Evolutionary conservation across 1,140 invertebrate genomes (phyloP), one percentile per base, ranked within the genome.

Genomic region (Uloborus diversus): DNA sequence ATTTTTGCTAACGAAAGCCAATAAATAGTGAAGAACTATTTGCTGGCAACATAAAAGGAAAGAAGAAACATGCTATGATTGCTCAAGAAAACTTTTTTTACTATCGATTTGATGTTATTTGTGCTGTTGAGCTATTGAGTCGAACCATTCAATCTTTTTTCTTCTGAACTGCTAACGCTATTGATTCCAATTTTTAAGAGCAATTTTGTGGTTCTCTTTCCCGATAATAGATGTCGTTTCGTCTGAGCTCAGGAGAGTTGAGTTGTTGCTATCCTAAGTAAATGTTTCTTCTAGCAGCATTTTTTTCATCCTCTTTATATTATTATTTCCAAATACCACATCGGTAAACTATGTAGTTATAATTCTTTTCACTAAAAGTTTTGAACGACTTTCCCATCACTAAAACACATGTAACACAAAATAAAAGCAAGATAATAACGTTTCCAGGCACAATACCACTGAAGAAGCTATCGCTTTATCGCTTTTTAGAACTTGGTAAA

Each of bases 141-240:
- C 17, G 30, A 32, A 42, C 20, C 35, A 42, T 66, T 71, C 53
- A 27, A 33, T 35, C 9, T n/a, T 61, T 30, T 61, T 61, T 11
- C 27, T 4, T 17, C 17, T 11, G 3, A 20, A 14, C 53, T 51
- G 42, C n/a, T 23, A 25, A 5, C 27, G 30, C 62, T 78, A 78
- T 78, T 78, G 73, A 78, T 78, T 78, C 73, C 73, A 78, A 78
- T 78, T 78, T 78, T 78, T 65, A 78, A 78, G 62, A 49, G 61
- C 73, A 78, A 76, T 78, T 78, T 66, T 47, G 73, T 78, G 73
- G 61, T 78, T 78, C 73, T 66, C 62, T 78, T 78, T 62, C 47
- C 49, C 73, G 49, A 78, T 78, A 78, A 78, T 78, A 78, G 73
- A 78, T 78, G 73, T 78, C 73, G 73, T 78, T 78, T 78, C 47